These are phyloP conservation scores for Orcinus orca DNA, from an alignment of 2,113 vertebrate genomes.

Conservation along the genomic window DNA sequence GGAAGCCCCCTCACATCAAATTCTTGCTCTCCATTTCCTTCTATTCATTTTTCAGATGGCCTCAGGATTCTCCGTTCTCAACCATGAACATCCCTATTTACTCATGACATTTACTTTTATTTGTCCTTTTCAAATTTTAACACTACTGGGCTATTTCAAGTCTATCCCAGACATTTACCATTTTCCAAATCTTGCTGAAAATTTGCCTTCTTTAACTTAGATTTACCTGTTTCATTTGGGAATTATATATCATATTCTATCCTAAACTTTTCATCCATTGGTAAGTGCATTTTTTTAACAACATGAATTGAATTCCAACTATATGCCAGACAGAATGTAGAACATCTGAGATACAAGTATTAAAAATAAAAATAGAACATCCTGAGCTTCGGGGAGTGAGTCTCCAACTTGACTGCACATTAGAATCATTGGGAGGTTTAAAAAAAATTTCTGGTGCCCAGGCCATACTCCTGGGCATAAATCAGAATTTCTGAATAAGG, in stretches of 20 bases:
- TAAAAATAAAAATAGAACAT: constrained; percentile 57
- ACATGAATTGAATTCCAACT: constrained; percentile 26
- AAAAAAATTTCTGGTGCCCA: background rate
- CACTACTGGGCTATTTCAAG: background rate
- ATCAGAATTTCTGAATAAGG: background rate
- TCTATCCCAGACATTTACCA: background rate
- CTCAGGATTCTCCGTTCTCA: background rate
- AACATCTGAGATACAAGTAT: background rate
- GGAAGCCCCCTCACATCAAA: background rate
- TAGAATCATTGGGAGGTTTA: background rate
- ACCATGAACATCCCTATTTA: background rate
- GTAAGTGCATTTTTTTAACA: constrained; percentile 31
- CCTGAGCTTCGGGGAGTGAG: background rate
- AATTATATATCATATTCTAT: background rate
- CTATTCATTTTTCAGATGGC: background rate
- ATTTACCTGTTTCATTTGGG: background rate
- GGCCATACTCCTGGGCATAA: background rate
- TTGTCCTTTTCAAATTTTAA: background rate
- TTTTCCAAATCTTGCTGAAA: constrained; percentile 26
- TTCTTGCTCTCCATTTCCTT: background rate
- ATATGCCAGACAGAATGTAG: constrained; percentile 18
- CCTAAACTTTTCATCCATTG: background rate
- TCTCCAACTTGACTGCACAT: background rate
- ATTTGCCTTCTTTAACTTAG: background rate
- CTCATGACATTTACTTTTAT: background rate